These are phyloP conservation scores for Diglossa cyanea DNA, from an alignment of 2,797 vertebrate genomes.

Conservation along the genomic window DNA sequence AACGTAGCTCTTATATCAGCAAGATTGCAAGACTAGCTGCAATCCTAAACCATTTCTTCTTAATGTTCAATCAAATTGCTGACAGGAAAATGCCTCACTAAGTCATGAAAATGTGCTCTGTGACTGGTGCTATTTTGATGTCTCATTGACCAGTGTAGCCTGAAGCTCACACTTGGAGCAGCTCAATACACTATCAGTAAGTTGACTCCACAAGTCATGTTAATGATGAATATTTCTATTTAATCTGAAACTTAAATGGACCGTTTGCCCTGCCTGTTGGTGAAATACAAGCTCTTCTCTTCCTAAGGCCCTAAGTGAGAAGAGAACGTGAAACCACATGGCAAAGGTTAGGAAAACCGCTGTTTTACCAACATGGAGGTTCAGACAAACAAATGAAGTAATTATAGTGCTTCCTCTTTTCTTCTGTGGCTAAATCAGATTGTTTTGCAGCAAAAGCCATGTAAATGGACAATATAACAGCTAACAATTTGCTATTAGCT, in stretches of 20 bases:
- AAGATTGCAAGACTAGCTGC: background rate
- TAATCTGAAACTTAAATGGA: background rate
- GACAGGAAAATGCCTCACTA: slow-evolving; percentile 15
- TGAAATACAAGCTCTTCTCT: background rate
- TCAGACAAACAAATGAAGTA: background rate
- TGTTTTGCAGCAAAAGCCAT: background rate
- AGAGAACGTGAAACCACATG: background rate
- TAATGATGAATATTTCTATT: slow-evolving; percentile 6
- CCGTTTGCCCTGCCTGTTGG: background rate
- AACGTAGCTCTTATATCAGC: slow-evolving; percentile 7
- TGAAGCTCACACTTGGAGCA: background rate
- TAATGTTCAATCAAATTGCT: background rate
- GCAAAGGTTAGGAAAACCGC: background rate
- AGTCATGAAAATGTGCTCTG: slow-evolving; percentile 1
- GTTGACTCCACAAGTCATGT: background rate
- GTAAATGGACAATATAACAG: background rate
- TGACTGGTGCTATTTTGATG: slow-evolving; percentile 44
- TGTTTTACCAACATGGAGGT: background rate
- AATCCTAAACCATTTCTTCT: slow-evolving; percentile 14
- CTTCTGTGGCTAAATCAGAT: background rate
- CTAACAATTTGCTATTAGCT: background rate
- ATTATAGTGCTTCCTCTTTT: background rate
- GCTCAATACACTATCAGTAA: background rate
- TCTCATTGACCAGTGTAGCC: slow-evolving; percentile 21
- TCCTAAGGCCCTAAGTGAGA: background rate